These are phyloP conservation scores for Globodera rostochiensis DNA, from an alignment of 1,140 invertebrate species.

Conservation along the genomic window DNA sequence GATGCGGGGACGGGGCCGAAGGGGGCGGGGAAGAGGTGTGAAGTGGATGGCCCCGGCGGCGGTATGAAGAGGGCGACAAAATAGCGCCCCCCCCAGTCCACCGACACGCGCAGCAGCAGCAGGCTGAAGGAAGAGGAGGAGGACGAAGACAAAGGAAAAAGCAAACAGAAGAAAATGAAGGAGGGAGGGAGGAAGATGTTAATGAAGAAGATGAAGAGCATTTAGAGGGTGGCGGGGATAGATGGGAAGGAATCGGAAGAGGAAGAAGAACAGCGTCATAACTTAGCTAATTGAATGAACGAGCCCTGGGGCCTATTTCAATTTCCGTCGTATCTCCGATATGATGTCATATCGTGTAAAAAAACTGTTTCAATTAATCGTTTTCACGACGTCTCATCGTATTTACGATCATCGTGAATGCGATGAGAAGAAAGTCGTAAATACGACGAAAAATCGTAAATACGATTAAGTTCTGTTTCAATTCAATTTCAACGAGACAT, in stretches of 20 bases:
- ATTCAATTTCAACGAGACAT: too few species aligned
- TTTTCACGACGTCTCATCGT: too few species aligned
- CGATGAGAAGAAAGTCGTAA: too few species aligned
- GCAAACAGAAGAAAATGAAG: neutral
- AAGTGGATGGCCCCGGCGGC: neutral
- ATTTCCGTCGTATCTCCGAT: too few species aligned
- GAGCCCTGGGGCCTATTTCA: too few species aligned
- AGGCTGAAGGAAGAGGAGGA: neutral
- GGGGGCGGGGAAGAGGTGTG: neutral
- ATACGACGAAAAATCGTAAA: too few species aligned
- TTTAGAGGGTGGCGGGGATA: neutral
- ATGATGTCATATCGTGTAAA: too few species aligned
- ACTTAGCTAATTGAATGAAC: too few species aligned
- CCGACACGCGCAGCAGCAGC: neutral
- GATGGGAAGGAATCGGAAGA: neutral
- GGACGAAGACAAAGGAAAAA: neutral
- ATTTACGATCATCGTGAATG: too few species aligned
- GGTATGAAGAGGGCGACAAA: neutral
- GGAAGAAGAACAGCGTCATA: neutral
- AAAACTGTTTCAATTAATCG: too few species aligned
- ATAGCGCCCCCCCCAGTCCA: neutral
- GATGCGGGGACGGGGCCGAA: too few species aligned
- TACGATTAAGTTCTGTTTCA: too few species aligned
- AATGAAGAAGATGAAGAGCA: neutral
- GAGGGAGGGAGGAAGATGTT: neutral